Evolutionary conservation across 1,140 invertebrate genomes (phyloP).

Genomic region (Anadara kagoshimensis): DNA sequence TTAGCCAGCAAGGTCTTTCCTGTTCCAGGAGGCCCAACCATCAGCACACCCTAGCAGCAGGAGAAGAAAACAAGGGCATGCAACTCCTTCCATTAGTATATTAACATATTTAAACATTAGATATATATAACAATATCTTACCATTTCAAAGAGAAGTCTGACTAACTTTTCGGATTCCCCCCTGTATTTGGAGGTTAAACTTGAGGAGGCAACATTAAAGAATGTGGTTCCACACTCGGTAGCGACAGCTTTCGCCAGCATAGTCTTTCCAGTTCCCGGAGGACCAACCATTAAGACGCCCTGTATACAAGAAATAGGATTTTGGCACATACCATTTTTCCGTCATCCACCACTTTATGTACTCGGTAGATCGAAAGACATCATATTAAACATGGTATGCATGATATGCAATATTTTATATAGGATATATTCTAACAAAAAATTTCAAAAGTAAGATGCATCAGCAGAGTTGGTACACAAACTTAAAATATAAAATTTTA

Average conservation of each 20-base stretch:
- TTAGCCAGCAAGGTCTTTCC: constrained; percentile 99
- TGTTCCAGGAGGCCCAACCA: constrained; percentile 98
- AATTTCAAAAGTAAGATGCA: no score
- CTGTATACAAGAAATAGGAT: constrained; percentile 58
- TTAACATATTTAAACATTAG: constrained; percentile 13
- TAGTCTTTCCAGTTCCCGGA: constrained; percentile 98
- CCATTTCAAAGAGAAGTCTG: constrained; percentile 98
- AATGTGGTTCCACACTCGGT: constrained; percentile 99
- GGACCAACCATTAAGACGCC: constrained; percentile 98
- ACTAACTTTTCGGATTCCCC: constrained; percentile 99
- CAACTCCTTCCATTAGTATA: constrained; percentile 11
- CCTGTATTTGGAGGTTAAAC: constrained; percentile 97
- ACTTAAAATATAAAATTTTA: no score
- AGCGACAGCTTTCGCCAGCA: constrained; percentile 99
- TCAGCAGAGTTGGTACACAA: no score
- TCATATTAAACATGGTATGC: no score
- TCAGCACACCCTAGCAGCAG: constrained; percentile 85
- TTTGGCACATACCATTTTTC: neutral
- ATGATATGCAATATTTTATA: no score
- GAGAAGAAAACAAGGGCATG: constrained; percentile 42
- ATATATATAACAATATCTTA: constrained; percentile 67
- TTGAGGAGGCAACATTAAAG: constrained; percentile 98
- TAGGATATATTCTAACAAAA: no score
- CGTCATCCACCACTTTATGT: neutral
- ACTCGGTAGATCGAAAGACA: neutral